These are phyloP conservation scores for Himalopsyche japonica DNA, from an alignment of 2,888 invertebrate genomes.

Conservation along the genomic window DNA sequence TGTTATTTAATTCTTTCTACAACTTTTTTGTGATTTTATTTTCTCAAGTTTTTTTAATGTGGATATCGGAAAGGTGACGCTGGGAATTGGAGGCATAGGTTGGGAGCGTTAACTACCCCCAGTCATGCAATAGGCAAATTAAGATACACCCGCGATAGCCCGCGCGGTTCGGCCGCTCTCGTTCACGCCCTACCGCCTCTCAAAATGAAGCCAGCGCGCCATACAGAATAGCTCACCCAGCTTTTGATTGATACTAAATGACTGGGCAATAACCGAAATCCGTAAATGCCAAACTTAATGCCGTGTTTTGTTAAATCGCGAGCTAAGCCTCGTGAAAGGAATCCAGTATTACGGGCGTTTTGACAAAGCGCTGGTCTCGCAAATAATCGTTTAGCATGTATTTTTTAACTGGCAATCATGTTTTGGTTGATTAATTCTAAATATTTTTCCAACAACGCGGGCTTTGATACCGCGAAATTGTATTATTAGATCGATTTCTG, in stretches of 20 bases:
- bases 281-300: background rate
- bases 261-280: background rate
- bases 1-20: too few species aligned
- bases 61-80: constrained; percentile 11
- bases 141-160: constrained; percentile 31
- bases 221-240: background rate
- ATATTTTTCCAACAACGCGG: background rate
- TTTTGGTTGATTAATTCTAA: background rate
- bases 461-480: background rate
- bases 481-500: background rate
- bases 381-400: background rate
- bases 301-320: background rate
- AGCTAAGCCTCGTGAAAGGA: background rate
- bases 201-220: background rate
- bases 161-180: background rate
- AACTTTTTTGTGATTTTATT: too few species aligned
- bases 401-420: background rate
- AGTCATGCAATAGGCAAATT: constrained; percentile 32
- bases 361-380: background rate
- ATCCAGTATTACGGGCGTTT: background rate
- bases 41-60: background rate
- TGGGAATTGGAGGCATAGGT: background rate
- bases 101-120: constrained; percentile 23
- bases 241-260: constrained; percentile 1
- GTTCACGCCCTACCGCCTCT: background rate